These are phyloP conservation scores for Hoplostethus mediterraneus DNA, from an alignment of 2,797 vertebrate species.

Conservation along the genomic window DNA sequence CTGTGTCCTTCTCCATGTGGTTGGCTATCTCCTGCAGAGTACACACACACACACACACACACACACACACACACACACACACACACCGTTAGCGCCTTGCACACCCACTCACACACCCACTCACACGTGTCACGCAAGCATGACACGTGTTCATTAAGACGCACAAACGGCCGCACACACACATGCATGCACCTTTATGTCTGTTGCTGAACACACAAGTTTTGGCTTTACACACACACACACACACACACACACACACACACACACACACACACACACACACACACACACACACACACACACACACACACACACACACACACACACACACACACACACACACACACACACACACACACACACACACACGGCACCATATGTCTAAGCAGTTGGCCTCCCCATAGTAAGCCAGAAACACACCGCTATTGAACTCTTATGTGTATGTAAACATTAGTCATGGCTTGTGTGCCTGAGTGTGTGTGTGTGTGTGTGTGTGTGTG, in stretches of 20 bases:
- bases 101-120: neutral
- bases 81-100: conserved; percentile 20
- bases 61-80: conserved; percentile 5
- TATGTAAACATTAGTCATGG: conserved; percentile 30
- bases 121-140: neutral
- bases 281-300: too few relatives aligned
- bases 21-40: conserved; percentile 94
- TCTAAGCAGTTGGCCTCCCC: conserved; percentile 68
- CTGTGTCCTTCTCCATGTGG: conserved; percentile 96
- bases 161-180: neutral
- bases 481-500: neutral
- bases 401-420: conserved; percentile 30
- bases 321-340: neutral
- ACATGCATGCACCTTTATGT: conserved; percentile 18
- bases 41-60: conserved; percentile 15
- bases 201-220: conserved; percentile 15
- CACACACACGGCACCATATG: conserved; percentile 71
- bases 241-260: too few relatives aligned
- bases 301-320: conserved; percentile 38
- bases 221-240: neutral
- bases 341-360: neutral
- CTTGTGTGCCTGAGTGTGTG: neutral
- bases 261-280: conserved; percentile 44
- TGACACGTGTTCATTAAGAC: too few relatives aligned
- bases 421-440: neutral